Evolutionary conservation across 1,140 invertebrate genomes (phyloP).

Genomic region (Gonioctena quinquepunctata): DNA sequence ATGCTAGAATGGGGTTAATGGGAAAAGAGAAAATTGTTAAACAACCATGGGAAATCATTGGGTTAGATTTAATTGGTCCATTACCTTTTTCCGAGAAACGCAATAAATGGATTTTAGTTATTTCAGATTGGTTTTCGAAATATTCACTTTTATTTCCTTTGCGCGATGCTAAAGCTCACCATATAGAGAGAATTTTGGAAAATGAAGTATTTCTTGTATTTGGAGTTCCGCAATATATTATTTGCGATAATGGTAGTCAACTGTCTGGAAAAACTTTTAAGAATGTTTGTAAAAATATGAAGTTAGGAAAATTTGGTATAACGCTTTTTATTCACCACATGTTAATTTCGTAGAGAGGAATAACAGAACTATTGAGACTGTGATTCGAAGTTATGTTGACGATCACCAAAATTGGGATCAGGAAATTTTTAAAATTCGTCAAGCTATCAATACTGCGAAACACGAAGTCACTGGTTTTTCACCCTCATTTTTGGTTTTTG

Average conservation of each 20-base stretch:
- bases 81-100: conserved; percentile 18
- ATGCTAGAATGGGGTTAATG: conserved; percentile 7
- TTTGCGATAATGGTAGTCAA: conserved; percentile 1
- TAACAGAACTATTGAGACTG: background rate
- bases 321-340: background rate
- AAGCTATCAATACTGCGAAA: background rate
- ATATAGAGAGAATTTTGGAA: background rate
- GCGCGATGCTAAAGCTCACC: background rate
- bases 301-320: background rate
- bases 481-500: conserved; percentile 10
- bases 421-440: conserved; percentile 12
- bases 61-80: conserved; percentile 51
- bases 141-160: background rate
- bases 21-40: conserved; percentile 15
- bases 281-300: background rate
- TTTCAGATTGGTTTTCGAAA: conserved; percentile 8
- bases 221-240: conserved; percentile 26
- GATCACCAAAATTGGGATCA: conserved; percentile 18
- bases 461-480: conserved; percentile 3
- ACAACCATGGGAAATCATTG: conserved; percentile 16
- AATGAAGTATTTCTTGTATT: conserved; percentile 20
- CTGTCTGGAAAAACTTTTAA: background rate
- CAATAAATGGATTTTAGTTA: conserved; percentile 20
- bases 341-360: background rate
- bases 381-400: conserved; percentile 6